Evolutionary conservation across 2,888 invertebrate species (phyloP).

Genomic region (Sepioteuthis lessoniana): DNA sequence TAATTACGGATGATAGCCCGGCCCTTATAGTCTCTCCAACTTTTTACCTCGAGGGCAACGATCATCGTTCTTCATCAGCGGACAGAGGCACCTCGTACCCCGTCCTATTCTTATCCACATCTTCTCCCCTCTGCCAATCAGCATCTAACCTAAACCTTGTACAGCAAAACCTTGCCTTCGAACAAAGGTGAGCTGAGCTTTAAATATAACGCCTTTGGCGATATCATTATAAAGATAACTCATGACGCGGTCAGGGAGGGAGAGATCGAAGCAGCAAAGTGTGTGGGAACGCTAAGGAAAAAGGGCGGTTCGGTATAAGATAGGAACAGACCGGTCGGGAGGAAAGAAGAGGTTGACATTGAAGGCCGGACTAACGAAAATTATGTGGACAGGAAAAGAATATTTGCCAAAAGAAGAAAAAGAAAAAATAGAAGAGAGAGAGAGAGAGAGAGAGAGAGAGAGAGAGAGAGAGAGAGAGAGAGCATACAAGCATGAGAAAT

Average conservation of each 20-base stretch:
- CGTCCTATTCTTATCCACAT: neutral
- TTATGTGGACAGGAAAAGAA: constrained; percentile 21
- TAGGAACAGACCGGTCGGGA: neutral
- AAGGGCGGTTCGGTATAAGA: neutral
- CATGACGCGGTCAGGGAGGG: neutral
- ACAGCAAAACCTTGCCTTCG: neutral
- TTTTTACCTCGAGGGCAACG: neutral
- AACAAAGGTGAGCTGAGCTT: neutral
- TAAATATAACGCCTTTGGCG: constrained; percentile 18
- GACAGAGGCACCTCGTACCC: neutral
- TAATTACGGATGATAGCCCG: constrained; percentile 33
- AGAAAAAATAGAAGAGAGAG: no score
- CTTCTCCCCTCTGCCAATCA: neutral
- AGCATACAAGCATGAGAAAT: no score
- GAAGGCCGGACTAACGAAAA: neutral
- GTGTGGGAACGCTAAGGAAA: no score
- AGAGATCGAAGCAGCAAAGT: neutral
- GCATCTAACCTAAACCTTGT: neutral
- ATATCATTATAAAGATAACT: neutral
- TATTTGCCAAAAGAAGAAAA: neutral
- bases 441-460: no score
- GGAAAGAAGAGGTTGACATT: no score
- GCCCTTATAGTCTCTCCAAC: constrained; percentile 25
- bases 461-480: no score
- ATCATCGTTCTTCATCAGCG: neutral